phyloP scores from a whole-genome alignment of 1,140 invertebrate genomes.

The Bombus pascuorum region DNA sequence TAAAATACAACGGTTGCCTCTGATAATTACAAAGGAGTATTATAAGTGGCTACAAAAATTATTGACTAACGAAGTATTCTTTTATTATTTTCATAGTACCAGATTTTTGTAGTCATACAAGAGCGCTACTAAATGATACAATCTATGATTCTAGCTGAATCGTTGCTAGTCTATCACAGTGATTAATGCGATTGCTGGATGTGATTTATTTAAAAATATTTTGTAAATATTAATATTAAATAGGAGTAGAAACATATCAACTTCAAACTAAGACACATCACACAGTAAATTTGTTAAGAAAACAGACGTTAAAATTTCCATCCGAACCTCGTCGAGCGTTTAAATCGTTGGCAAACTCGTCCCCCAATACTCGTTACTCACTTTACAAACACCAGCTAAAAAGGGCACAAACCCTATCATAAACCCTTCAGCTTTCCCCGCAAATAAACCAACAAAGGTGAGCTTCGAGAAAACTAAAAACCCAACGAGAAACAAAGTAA shows the following conservation, averaged over 20 bases:
- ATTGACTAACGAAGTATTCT: too few relatives aligned
- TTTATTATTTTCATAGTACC: too few relatives aligned
- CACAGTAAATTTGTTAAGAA: not conserved
- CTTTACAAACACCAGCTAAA: not conserved
- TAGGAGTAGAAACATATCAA: not conserved
- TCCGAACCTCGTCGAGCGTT: not conserved
- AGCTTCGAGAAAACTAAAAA: not conserved
- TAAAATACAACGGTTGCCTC: too few relatives aligned
- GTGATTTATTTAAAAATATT: too few relatives aligned
- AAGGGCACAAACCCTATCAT: not conserved
- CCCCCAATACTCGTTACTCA: not conserved
- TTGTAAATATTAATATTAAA: too few relatives aligned
- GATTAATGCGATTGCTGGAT: too few relatives aligned
- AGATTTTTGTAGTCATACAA: too few relatives aligned
- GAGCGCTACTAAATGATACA: too few relatives aligned
- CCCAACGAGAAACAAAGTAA: not conserved
- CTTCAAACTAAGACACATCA: not conserved
- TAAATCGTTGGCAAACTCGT: not conserved
- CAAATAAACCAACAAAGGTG: conserved; percentile 3
- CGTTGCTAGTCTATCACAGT: too few relatives aligned
- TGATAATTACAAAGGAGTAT: too few relatives aligned
- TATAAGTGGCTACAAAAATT: too few relatives aligned
- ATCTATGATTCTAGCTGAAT: too few relatives aligned
- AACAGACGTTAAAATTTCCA: not conserved
- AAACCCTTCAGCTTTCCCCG: not conserved